Evolutionary conservation across 2,797 vertebrate genomes (phyloP).

Genomic region (Galaxias olidus): DNA sequence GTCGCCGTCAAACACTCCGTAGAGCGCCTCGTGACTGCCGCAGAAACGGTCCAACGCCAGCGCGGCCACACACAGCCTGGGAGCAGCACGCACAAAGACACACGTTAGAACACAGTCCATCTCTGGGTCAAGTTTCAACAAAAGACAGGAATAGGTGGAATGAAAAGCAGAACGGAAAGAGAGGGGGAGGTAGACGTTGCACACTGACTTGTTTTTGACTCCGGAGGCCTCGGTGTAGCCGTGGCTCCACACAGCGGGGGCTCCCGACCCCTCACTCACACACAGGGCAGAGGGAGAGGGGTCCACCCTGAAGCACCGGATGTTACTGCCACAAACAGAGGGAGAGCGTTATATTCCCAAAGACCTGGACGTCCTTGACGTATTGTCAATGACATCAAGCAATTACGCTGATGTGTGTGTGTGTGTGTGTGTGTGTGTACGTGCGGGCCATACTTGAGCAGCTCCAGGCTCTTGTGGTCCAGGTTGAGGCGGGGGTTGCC

Average conservation of each 20-base stretch:
- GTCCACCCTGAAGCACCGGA: slow-evolving; percentile 93
- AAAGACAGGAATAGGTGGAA: background rate
- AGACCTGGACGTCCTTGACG: background rate
- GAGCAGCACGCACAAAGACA: slow-evolving; percentile 2
- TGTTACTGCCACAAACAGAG: slow-evolving; percentile 78
- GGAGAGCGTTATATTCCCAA: background rate
- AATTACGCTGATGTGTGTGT: background rate
- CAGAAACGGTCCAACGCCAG: slow-evolving; percentile 93
- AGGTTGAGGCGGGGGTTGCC: slow-evolving; percentile 91
- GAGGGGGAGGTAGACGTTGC: background rate
- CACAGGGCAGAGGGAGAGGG: slow-evolving; percentile 79
- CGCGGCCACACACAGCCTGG: slow-evolving; percentile 92
- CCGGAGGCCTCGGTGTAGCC: slow-evolving; percentile 95
- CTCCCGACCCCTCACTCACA: slow-evolving; percentile 82
- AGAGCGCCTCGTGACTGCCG: slow-evolving; percentile 89
- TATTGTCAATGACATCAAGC: background rate
- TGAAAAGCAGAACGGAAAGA: background rate
- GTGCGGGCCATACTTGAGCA: slow-evolving; percentile 86
- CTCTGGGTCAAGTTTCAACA: too few relatives aligned
- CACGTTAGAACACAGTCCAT: background rate
- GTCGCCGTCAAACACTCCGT: slow-evolving; percentile 95
- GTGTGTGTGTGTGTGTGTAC: slow-evolving; percentile 10
- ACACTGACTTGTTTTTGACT: slow-evolving; percentile 91
- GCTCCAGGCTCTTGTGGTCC: slow-evolving; percentile 93
- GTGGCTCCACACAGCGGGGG: slow-evolving; percentile 94